A percentile compares a stretch with the other conserved stretches of the same genome.
Evolutionary conservation across 2,797 vertebrate species (phyloP).

Genomic region (Lithobates sylvaticus): DNA sequence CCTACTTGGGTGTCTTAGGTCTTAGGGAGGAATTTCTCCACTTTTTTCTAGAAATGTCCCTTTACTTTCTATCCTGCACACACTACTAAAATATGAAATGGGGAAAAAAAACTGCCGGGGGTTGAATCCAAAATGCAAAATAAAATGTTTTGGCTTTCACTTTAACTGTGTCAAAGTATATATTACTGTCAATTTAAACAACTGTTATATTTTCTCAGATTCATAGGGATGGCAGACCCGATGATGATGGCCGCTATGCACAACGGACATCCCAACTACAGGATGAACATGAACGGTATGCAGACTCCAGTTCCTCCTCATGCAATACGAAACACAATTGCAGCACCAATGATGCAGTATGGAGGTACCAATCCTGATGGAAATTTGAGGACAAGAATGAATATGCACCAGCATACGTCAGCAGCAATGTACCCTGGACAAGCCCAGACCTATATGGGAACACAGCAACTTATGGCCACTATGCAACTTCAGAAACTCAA

Average conservation of each 20-base stretch:
- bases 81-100: no score
- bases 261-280: conserved; percentile 86
- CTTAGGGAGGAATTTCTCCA: no score
- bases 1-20: no score
- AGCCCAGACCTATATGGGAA: conserved; percentile 78
- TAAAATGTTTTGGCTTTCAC: no score
- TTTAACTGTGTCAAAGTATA: no score
- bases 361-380: conserved; percentile 83
- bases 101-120: no score
- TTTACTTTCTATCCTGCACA: no score
- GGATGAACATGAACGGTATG: conserved; percentile 86
- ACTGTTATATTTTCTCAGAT: neutral
- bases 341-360: conserved; percentile 88
- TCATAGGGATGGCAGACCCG: conserved; percentile 88
- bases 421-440: conserved; percentile 83
- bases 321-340: conserved; percentile 78
- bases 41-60: no score
- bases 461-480: conserved; percentile 90
- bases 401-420: conserved; percentile 83
- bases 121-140: no score
- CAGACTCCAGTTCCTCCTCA: conserved; percentile 77
- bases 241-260: conserved; percentile 95
- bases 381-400: conserved; percentile 81
- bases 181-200: neutral
- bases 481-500: conserved; percentile 95